A percentile compares a stretch with the other conserved stretches of the same genome.
Conservation (phyloP, 2,888 invertebrate genomes). For the Metacarcinus magister region DNA sequence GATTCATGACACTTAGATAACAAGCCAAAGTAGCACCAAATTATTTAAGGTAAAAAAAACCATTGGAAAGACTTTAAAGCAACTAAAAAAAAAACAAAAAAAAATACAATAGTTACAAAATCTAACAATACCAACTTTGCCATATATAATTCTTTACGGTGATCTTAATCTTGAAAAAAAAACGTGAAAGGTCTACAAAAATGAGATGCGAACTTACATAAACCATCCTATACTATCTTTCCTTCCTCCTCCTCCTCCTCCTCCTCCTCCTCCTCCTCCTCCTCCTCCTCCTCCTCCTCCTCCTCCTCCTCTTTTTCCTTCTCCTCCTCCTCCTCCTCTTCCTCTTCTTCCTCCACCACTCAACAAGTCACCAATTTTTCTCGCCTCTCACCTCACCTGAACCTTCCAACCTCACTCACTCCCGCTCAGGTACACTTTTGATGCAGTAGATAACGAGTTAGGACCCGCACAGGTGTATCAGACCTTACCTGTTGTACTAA, state of each 20-base stretch:
- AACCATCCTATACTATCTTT: not conserved
- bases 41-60: too few relatives aligned
- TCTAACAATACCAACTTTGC: not conserved
- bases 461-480: not conserved
- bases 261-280: not conserved
- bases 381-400: not conserved
- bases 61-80: too few relatives aligned
- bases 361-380: not conserved
- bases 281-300: not conserved
- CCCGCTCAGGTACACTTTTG: not conserved
- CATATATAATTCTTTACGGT: not conserved
- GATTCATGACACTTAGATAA: too few relatives aligned
- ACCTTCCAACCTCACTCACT: not conserved
- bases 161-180: not conserved
- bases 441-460: not conserved
- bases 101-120: not conserved
- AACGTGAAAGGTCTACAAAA: not conserved
- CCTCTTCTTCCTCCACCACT: not conserved
- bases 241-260: not conserved
- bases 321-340: not conserved
- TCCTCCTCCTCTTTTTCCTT: not conserved
- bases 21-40: too few relatives aligned
- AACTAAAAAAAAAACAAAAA: too few relatives aligned
- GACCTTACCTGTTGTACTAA: not conserved
- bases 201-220: not conserved